Base-by-base conservation (phyloP, 35 echinoderm and acorn worm genomes). In the Acanthaster planci region DNA sequence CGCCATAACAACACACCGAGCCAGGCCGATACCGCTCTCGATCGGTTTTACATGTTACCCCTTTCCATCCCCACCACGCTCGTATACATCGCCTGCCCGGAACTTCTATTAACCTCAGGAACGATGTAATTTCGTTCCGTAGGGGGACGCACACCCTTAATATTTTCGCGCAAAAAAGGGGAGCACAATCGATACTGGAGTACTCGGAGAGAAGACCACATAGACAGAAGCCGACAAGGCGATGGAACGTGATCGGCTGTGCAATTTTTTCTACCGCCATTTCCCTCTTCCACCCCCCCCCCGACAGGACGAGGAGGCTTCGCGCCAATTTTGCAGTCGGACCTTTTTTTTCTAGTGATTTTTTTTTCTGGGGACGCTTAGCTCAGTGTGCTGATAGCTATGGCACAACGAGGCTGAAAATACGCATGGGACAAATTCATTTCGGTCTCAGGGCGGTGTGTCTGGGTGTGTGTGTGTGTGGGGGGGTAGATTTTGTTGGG, bases 221-320 rank as follows among this genome's bases (percentile, higher is more conserved):
- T 47, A 47, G 42, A 4, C 4, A 47, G 42, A 6, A 47, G 42
- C 42, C 26, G 64, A 72, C 64, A 72, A 72, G 64, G 29, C 29
- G 64, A 72, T 72, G 64, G 64, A 31, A 72, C 64, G 64, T 72
- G 64, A 72, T 30, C 64, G 30, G 21, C 64, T 19, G 1, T 26
- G 64, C 64, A 72, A 72, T 72, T 72, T 72, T 26, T 12, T 47
- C 42, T 34, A 72, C 64, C 64, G 64, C 64, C 64, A 72, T 72
- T 72, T 72, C 34, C 64, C 64, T 34, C 64, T 15, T 2, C 30
- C 22, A 26, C 64, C 23, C 64, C 7, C 8, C 34, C 22, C 23
- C 64, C 64, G 19, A 47, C 4, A 47, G 42, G 12, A 72, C 26
- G 64, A 72, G 64, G 64, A n/a, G 64, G 64, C 42, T 72, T 72